phyloP scores from a whole-genome alignment of 64 coral and sea anemone genomes.

The Actinia tenebrosa region DNA sequence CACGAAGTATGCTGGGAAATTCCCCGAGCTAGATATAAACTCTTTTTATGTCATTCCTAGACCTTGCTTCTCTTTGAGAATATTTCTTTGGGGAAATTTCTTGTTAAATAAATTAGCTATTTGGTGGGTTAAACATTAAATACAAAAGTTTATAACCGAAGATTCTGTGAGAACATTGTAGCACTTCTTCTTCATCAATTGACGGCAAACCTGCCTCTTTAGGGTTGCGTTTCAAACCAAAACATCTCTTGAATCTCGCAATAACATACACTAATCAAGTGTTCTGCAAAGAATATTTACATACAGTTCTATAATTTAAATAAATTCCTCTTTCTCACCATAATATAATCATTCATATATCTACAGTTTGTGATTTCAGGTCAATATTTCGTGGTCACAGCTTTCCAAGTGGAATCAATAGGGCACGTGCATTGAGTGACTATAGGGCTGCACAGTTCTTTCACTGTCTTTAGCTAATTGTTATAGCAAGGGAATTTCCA shows the following conservation, averaged over 20 bases:
- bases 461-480: no score
- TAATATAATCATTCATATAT: background rate
- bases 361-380: background rate
- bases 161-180: background rate
- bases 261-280: background rate
- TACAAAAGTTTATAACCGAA: background rate
- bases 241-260: no score
- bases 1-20: background rate
- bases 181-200: no score
- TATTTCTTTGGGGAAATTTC: background rate
- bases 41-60: background rate
- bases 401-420: background rate
- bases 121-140: background rate
- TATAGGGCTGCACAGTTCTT: background rate
- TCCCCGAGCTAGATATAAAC: background rate
- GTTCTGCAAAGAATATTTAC: background rate
- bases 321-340: background rate
- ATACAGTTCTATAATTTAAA: conserved; percentile 3
- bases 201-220: no score
- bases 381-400: background rate
- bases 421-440: background rate
- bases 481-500: background rate
- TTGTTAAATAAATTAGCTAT: background rate
- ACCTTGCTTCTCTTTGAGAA: no score
- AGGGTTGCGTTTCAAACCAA: no score